phyloP scores from a whole-genome alignment of 23 tunicate genomes.

The Diplosoma virens region DNA sequence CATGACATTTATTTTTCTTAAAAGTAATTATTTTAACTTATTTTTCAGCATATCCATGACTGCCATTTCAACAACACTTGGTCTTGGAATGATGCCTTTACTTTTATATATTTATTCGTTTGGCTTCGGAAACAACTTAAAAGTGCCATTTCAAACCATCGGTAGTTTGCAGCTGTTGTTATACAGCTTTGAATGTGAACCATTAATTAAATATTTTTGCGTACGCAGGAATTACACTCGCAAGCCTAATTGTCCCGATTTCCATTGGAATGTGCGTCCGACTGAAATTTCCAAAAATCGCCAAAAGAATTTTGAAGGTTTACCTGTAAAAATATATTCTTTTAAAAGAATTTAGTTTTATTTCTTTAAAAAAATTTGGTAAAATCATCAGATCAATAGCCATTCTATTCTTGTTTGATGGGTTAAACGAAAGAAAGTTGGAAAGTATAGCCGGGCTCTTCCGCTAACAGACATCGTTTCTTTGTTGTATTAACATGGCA shows the following conservation, averaged over 20 bases:
- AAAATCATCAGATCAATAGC: too few species aligned
- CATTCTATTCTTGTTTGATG: too few species aligned
- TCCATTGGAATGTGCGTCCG: slow-evolving; percentile 44
- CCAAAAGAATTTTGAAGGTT: slow-evolving; percentile 43
- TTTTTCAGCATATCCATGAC: slow-evolving; percentile 72
- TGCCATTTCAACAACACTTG: slow-evolving; percentile 39
- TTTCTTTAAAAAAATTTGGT: too few species aligned
- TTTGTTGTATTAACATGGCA: too few species aligned
- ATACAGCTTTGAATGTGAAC: neutral
- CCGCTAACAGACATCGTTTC: too few species aligned
- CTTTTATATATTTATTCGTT: slow-evolving; percentile 46
- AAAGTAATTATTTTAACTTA: neutral
- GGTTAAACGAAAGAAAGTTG: too few species aligned
- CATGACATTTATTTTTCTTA: too few species aligned
- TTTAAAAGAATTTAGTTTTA: too few species aligned
- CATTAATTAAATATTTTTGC: neutral
- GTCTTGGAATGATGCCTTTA: slow-evolving; percentile 69
- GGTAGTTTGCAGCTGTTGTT: neutral
- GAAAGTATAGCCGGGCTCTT: too few species aligned
- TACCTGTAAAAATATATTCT: too few species aligned
- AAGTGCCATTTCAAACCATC: slow-evolving; percentile 34
- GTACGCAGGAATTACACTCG: slow-evolving; percentile 53
- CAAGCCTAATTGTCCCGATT: slow-evolving; percentile 41
- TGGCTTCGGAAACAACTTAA: slow-evolving; percentile 6
- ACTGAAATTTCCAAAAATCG: slow-evolving; percentile 33